Evolutionary conservation across 2,888 invertebrate species (phyloP), one percentile per base, ranked within the genome.

Genomic region (Salpingus planirostris): DNA sequence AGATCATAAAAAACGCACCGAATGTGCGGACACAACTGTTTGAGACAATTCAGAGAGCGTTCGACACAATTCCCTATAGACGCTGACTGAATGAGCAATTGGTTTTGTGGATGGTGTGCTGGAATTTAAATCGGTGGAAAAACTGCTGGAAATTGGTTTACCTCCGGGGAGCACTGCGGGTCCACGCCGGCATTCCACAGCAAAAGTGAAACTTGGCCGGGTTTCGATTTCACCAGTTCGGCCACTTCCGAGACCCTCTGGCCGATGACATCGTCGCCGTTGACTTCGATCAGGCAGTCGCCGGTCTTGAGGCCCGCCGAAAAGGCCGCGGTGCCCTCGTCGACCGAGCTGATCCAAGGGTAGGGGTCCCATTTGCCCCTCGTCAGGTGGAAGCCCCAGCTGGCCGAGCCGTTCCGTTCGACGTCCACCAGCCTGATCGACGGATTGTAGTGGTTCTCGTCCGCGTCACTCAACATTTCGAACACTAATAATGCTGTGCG

Each of bases 361-460:
- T 85, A 85, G 0, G 84, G 84, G 61, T 85, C 85, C 83, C 83
- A 85, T 37, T 82, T 73, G 3, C 79, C 80, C 45, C 82, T 71
- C 0, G 81, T 80, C 21, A 85, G 65, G 39, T 83, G 71, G 57
- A 85, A 84, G 0, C 85, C 85, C 23, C 78, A 73, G 2, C 74
- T 72, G 32, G 71, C 71, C 2, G 29, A 70, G 29, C 72, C 70
- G 24, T 73, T 71, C 50, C 74, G 73, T 3, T 73, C 71, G 2
- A 80, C 65, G 43, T 73, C 69, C 5, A 88, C 50, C 62, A 53
- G 29, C 26, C 60, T 49, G 29, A 58, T 46, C 6, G 50, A 42
- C 13, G 59, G 50, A 43, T 46, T 47, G 30, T 49, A 53, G 23
- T 55, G 53, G 30, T 55, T 53, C 30, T 61, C 61, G 44, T 59